phyloP scores from a whole-genome alignment of 2,797 vertebrate species.

The Sebastes itinus region DNA sequence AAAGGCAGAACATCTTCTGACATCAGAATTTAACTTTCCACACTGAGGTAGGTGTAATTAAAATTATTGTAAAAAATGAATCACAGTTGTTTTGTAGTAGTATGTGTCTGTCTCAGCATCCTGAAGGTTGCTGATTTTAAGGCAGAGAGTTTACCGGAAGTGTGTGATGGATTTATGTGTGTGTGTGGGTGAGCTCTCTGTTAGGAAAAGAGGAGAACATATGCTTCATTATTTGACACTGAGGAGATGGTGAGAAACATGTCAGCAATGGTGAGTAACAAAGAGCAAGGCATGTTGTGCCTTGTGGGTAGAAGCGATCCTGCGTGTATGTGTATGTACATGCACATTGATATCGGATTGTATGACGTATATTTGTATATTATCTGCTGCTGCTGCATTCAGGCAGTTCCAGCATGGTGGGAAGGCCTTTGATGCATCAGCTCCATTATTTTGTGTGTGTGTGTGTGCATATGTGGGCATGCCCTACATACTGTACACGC shows the following conservation, averaged over 20 bases:
- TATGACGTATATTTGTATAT: neutral
- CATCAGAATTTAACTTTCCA: neutral
- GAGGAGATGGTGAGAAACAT: constrained; percentile 34
- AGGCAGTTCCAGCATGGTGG: neutral
- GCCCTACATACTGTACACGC: constrained; percentile 41
- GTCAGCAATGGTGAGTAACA: constrained; percentile 17
- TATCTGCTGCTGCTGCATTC: constrained; percentile 10
- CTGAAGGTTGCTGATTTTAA: neutral
- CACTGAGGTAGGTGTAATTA: neutral
- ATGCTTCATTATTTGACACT: constrained; percentile 37
- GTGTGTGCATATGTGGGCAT: constrained; percentile 1
- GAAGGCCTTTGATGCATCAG: constrained; percentile 41
- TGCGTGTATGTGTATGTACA: neutral
- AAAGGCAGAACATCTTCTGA: neutral
- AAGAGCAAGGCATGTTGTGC: neutral
- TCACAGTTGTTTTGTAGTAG: neutral
- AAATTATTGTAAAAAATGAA: neutral
- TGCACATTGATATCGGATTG: neutral
- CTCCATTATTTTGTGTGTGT: neutral
- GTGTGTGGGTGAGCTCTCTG: constrained; percentile 36
- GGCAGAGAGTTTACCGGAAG: constrained; percentile 14
- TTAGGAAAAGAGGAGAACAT: constrained; percentile 13
- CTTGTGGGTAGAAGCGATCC: neutral
- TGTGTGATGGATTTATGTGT: neutral
- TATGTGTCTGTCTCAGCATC: neutral